Evolutionary conservation across 1,140 invertebrate genomes (phyloP).

Genomic region (Akabosia matsudoensis): DNA sequence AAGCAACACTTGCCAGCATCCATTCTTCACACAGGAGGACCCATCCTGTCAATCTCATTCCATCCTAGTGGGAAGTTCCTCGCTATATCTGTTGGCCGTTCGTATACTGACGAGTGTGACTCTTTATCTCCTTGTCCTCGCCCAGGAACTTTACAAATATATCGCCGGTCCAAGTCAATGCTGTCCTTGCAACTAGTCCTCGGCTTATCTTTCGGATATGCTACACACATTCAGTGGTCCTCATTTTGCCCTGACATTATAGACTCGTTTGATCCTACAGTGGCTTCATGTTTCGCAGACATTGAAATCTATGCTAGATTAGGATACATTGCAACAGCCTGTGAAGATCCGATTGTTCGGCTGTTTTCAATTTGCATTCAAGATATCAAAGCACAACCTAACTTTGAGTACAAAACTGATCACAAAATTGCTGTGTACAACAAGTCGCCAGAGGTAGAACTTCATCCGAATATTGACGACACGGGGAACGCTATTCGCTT

Average conservation of each 20-base stretch:
- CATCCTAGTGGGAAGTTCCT: slow-evolving; percentile 39
- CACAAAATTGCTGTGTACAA: slow-evolving; percentile 31
- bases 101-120: slow-evolving; percentile 13
- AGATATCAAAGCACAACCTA: not conserved
- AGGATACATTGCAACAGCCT: slow-evolving; percentile 33
- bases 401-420: slow-evolving; percentile 5
- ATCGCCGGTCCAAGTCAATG: not conserved
- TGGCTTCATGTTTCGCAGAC: not conserved
- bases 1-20: not conserved
- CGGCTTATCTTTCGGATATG: slow-evolving; percentile 28
- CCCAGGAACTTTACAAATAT: slow-evolving; percentile 38
- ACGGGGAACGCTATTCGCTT: slow-evolving; percentile 32
- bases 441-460: slow-evolving; percentile 35
- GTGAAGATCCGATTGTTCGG: slow-evolving; percentile 28
- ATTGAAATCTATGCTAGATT: not conserved
- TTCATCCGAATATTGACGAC: not conserved
- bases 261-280: not conserved
- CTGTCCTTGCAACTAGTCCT: slow-evolving; percentile 28
- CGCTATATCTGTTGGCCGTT: slow-evolving; percentile 27
- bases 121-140: not conserved
- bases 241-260: slow-evolving; percentile 28
- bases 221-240: slow-evolving; percentile 39
- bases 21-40: slow-evolving; percentile 30
- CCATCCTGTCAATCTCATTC: slow-evolving; percentile 32
- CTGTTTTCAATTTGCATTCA: slow-evolving; percentile 25